Conservation (phyloP, 2,888 invertebrate species). For the Hipparchia sbordonii region DNA sequence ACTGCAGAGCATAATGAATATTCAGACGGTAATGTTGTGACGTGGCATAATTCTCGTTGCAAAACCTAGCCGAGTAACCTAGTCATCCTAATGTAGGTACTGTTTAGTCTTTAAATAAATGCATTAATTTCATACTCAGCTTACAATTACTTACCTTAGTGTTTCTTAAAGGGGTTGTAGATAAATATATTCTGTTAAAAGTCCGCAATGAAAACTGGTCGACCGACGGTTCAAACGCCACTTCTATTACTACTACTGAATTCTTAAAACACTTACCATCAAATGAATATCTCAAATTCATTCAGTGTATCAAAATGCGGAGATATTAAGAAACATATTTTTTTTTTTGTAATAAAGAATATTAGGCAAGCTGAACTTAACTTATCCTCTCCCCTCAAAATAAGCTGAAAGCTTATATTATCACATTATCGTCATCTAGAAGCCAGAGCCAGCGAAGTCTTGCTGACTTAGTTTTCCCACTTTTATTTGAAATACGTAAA, state of each 20-base stretch:
- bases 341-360: too few relatives aligned
- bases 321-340: not conserved
- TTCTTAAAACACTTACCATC: too few relatives aligned
- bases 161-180: constrained; percentile 43
- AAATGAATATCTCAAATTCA: not conserved
- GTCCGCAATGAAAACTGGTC: too few relatives aligned
- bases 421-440: too few relatives aligned
- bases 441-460: too few relatives aligned
- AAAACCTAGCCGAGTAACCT: constrained; percentile 30
- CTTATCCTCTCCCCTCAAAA: too few relatives aligned
- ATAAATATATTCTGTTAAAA: not conserved
- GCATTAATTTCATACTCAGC: constrained; percentile 34
- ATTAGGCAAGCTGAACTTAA: too few relatives aligned
- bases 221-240: too few relatives aligned
- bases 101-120: constrained; percentile 33
- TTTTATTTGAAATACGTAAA: too few relatives aligned
- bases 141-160: constrained; percentile 15
- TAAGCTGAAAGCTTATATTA: too few relatives aligned
- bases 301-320: not conserved
- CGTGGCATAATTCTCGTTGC: constrained; percentile 61
- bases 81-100: constrained; percentile 28
- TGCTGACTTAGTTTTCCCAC: too few relatives aligned
- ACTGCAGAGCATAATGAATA: constrained; percentile 61
- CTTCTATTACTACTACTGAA: too few relatives aligned
- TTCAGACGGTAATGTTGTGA: constrained; percentile 64